phyloP scores from a whole-genome alignment of 1,140 invertebrate genomes.

The Bombus waltoni region DNA sequence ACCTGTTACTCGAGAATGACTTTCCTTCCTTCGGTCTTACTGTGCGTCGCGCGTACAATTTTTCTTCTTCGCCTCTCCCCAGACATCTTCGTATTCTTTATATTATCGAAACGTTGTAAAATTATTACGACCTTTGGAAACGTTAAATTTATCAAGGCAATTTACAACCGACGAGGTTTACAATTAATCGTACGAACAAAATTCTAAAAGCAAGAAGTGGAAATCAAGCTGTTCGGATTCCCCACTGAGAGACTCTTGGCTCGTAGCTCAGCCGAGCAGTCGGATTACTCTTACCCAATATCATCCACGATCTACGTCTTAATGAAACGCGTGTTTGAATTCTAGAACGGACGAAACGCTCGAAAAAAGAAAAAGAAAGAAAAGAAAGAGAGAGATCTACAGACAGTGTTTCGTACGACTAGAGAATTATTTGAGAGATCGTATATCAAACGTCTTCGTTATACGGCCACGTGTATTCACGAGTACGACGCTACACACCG shows the following conservation, averaged over 20 bases:
- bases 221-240: background rate
- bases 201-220: background rate
- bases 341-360: too few species aligned
- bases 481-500: too few species aligned
- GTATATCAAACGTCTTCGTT: too few species aligned
- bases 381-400: background rate
- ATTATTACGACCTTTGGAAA: background rate
- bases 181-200: background rate
- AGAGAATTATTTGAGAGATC: background rate
- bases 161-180: background rate
- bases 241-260: background rate
- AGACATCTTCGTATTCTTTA: too few species aligned
- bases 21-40: too few species aligned
- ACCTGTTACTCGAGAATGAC: conserved; percentile 6
- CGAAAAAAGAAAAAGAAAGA: too few species aligned
- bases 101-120: background rate
- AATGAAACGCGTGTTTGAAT: background rate
- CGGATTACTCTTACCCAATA: conserved; percentile 1
- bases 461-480: too few species aligned
- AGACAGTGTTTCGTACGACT: background rate
- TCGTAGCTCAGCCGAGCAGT: background rate
- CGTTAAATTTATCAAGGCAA: background rate
- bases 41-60: background rate
- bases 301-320: conserved; percentile 17
- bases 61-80: background rate